Evolutionary conservation across 2,113 vertebrate genomes (phyloP).

Genomic region (Psammodynastes pulverulentus): DNA sequence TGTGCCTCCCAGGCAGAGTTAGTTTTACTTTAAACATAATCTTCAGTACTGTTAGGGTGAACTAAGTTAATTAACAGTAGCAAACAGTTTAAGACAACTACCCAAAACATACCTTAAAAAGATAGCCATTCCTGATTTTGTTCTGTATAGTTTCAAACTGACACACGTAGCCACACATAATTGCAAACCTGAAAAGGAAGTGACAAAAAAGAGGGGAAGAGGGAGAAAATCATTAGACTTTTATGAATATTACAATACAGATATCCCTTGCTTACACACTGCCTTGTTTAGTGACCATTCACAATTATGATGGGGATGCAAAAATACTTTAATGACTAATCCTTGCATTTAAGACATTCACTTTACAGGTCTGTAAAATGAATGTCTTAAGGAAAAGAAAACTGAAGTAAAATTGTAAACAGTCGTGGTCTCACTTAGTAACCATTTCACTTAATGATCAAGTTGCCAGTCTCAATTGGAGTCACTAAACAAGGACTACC

Average conservation of each 20-base stretch:
- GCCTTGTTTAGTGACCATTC: neutral
- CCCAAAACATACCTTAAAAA: conserved; percentile 86
- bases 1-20: conserved; percentile 15
- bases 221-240: neutral
- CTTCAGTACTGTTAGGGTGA: conserved; percentile 35
- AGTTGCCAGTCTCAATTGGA: neutral
- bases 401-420: neutral
- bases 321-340: neutral
- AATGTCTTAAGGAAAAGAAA: too few relatives aligned
- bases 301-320: neutral
- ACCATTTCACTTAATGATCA: neutral
- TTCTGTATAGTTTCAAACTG: conserved; percentile 92
- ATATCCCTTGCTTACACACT: neutral
- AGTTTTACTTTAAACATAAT: conserved; percentile 22
- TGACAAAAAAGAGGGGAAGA: neutral
- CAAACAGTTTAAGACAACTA: conserved; percentile 37
- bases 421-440: neutral
- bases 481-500: neutral
- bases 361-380: neutral
- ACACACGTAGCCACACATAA: conserved; percentile 91
- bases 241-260: neutral
- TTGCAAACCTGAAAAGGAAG: conserved; percentile 81
- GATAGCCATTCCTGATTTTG: conserved; percentile 92
- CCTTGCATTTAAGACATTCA: neutral
- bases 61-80: conserved; percentile 50